phyloP scores from a whole-genome alignment of 2,888 invertebrate species.

The Sarcophaga subvicina region DNA sequence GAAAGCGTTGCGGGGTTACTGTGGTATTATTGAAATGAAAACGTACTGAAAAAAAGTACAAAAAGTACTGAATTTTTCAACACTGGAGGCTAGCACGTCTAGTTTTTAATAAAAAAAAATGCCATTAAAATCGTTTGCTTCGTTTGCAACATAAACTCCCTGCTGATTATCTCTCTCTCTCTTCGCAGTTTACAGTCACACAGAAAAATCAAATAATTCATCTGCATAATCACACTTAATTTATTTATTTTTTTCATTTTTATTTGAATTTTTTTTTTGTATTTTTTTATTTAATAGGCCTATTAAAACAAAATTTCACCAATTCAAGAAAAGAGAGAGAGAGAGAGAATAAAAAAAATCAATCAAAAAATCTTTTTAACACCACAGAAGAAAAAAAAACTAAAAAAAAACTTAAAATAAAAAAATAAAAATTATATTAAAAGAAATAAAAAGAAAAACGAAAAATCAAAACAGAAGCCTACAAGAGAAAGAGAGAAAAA shows the following conservation, averaged over 20 bases:
- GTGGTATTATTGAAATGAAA: too few species aligned
- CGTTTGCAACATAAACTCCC: too few species aligned
- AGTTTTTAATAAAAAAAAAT: too few species aligned
- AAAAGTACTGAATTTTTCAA: too few species aligned
- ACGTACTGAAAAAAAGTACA: too few species aligned
- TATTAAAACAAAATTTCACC: conserved; percentile 64
- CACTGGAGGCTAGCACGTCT: too few species aligned
- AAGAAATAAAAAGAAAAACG: neutral
- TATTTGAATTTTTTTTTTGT: too few species aligned
- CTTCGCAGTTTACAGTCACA: neutral
- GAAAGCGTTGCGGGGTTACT: too few species aligned
- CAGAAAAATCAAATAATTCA: neutral
- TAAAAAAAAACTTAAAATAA: conserved; percentile 41
- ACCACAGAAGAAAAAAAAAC: conserved; percentile 46
- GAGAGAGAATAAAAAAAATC: conserved; percentile 43
- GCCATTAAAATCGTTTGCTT: too few species aligned
- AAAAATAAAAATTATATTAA: conserved; percentile 26
- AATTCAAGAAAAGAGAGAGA: neutral
- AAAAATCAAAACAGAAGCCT: conserved; percentile 59
- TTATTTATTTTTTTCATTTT: neutral
- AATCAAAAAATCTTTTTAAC: conserved; percentile 64
- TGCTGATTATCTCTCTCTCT: too few species aligned
- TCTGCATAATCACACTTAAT: conserved; percentile 56
- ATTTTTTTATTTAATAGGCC: conserved; percentile 45
- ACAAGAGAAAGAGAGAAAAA: conserved; percentile 33